Base-by-base conservation (phyloP, 2,797 vertebrate genomes). In the Pempheris klunzingeri region DNA sequence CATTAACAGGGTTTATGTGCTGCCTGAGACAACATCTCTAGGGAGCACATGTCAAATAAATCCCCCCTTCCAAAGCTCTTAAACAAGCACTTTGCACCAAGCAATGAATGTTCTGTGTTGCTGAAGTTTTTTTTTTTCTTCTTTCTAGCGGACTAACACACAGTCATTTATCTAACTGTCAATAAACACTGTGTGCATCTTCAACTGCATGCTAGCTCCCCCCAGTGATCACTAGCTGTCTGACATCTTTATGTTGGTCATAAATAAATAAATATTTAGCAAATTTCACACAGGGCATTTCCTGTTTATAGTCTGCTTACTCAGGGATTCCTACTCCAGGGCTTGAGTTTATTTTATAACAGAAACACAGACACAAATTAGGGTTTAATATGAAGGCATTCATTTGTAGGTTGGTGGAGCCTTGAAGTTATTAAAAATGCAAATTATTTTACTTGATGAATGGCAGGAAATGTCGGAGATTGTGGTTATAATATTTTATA, bases 181-280 rank as follows among this genome's bases (percentile, higher is more conserved):
- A 87, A 62, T 78, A 61, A 81, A 82, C 17, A 30, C 34, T 47
- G 30, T 36, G 50, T 41, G 71, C 7, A 47, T 77, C 47, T 90
- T 86, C 38, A 71, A 74, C 85, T 92, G 92, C 67, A 39, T 89
- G 71, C 87, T 93, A 84, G 91, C 90, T 85, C 92, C 92, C 91
- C 88, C 93, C 85, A 90, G 93, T 93, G 93, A 90, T 88, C 87
- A 83, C 67, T 73, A 20, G 54, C 28, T 80, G 89, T 71, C 65
- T 80, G 36, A 76, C 91, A 89, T 65, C 74, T 78, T 69, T 28
- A 49, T 65, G 20, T 15, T 38, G 30, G 17, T 41, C 13, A 58
- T 39, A 83, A 43, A 46, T 20, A 43, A 71, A 79, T 54, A 20
- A 72, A 60, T n/a, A 30, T 77, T 32, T 28, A 60, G 28, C 18